Evolutionary conservation across 2,888 invertebrate species (phyloP).

Genomic region (Frankliniella intonsa): DNA sequence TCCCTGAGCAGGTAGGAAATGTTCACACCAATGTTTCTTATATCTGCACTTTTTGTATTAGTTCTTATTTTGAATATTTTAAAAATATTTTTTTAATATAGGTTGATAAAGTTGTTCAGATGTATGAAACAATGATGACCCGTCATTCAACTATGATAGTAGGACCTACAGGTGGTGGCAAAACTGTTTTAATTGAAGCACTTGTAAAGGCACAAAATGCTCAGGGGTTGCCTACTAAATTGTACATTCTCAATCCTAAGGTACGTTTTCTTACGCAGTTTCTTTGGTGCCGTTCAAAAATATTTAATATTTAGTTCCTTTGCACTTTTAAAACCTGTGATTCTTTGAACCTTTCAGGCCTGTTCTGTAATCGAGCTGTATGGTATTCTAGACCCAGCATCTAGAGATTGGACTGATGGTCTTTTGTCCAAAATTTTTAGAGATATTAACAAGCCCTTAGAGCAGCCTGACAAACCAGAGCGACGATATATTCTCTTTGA

Average conservation of each 20-base stretch:
- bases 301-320: not conserved
- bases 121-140: slow-evolving; percentile 94
- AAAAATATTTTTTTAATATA: slow-evolving; percentile 42
- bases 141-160: slow-evolving; percentile 88
- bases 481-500: slow-evolving; percentile 83
- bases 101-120: slow-evolving; percentile 83
- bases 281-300: not conserved
- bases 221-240: slow-evolving; percentile 72
- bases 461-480: slow-evolving; percentile 60
- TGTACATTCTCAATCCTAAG: slow-evolving; percentile 81
- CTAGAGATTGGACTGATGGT: slow-evolving; percentile 91
- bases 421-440: slow-evolving; percentile 85
- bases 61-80: not conserved
- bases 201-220: slow-evolving; percentile 72
- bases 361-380: slow-evolving; percentile 85
- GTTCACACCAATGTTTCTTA: not conserved
- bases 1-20: slow-evolving; percentile 60
- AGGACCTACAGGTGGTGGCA: slow-evolving; percentile 90
- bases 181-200: slow-evolving; percentile 73
- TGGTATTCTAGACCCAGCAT: slow-evolving; percentile 77
- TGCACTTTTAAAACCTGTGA: not conserved
- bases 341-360: slow-evolving; percentile 52
- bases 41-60: not conserved
- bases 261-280: slow-evolving; percentile 43
- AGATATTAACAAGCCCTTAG: slow-evolving; percentile 75